Evolutionary conservation across 2,888 invertebrate genomes (phyloP).

Genomic region (Dolomedes plantarius): DNA sequence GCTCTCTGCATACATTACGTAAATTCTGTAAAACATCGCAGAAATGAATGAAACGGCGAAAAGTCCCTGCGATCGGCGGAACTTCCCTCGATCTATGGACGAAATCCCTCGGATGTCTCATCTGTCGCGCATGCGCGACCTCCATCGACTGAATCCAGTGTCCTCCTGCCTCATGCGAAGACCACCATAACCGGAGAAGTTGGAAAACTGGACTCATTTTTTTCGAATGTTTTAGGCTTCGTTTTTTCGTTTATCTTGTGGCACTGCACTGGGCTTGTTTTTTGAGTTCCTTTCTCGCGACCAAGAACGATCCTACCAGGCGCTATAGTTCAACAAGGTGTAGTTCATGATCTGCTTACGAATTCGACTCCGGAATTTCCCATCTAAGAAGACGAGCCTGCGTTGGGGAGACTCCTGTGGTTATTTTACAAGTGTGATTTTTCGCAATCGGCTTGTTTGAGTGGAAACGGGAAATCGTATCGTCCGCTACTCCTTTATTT

Average conservation of each 20-base stretch:
- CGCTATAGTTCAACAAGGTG: conserved; percentile 16
- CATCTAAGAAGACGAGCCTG: conserved; percentile 96
- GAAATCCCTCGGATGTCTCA: conserved; percentile 26
- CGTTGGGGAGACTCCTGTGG: conserved; percentile 96
- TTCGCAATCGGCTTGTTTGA: no score
- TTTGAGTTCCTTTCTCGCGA: no score
- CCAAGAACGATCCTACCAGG: background rate
- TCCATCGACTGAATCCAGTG: conserved; percentile 51
- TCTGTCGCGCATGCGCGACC: conserved; percentile 61
- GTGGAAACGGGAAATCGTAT: no score
- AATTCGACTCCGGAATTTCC: conserved; percentile 96
- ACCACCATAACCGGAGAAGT: conserved; percentile 60
- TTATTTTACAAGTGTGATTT: conserved; percentile 68
- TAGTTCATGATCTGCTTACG: conserved; percentile 94
- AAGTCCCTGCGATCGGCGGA: conserved; percentile 10
- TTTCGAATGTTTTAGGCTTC: background rate
- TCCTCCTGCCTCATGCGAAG: conserved; percentile 27
- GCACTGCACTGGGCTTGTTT: background rate
- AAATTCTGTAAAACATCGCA: background rate
- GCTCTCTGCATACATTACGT: background rate
- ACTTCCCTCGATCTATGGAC: conserved; percentile 24
- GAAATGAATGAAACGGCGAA: background rate
- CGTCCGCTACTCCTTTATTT: no score
- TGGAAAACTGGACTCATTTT: conserved; percentile 17
- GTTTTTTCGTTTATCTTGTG: background rate